Base-by-base conservation (phyloP, 2,888 invertebrate species). In the Tromatobia lineatoria region DNA sequence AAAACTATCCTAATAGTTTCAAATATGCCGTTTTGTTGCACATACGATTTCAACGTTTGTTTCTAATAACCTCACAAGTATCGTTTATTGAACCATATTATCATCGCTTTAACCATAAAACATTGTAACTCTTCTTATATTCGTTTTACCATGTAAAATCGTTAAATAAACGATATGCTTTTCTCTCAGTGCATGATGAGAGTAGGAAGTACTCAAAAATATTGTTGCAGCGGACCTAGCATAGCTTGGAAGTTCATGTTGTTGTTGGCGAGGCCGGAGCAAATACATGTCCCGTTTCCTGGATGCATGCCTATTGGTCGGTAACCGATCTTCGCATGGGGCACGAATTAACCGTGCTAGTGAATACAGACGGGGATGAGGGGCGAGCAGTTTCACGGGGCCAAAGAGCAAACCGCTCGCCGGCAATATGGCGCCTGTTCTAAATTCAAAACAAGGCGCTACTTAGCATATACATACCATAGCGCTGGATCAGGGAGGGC, bases 401-500 rank as follows among this genome's bases (percentile, higher is more conserved):
- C 88, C 92, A 93, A 92, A 93, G 93, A 90, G 93, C 92, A 93
- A 92, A 91, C 90, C 89, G 88, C 89, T 91, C 88, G 89, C 90
- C 91, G 91, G 92, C 91, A 92, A 93, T 89, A 93, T 93, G 93
- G 93, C 92, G 92, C 92, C 93, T 93, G 93, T 93, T 93, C 93
- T 93, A 93, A 93, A 93, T 93, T 93, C 93, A 93, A 93, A 93
- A 93, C 93, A 93, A 93, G 93, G 82, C 89, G 91, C 93, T 93
- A 90, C 91, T 93, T 93, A 93, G 93, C 93, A 93, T 93, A 92
- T 92, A 93, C 93, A 93, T 91, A 92, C 91, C 90, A 90, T 88
- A 80, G 88, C 78, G 88, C 85, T 87, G 82, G 59, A 82, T 79
- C 78, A 67, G 69, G 80, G 73, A 77, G 61, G 29, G 71, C 34